Evolutionary conservation across 2,113 vertebrate species (phyloP), one percentile per base, ranked within the genome.

Genomic region (Poeciliopsis prolifica): DNA sequence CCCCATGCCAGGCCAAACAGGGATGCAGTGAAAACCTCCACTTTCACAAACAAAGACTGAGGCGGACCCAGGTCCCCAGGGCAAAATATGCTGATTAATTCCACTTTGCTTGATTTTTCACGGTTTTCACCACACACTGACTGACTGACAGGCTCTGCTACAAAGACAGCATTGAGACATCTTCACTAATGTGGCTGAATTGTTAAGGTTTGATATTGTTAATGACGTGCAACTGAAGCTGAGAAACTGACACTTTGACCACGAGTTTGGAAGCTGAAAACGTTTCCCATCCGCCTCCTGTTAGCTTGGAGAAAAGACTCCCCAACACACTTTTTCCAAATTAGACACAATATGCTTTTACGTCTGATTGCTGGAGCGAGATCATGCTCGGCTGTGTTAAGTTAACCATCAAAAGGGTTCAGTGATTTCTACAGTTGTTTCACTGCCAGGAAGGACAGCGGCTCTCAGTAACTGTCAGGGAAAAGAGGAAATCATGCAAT

Each of bases 41-140:
- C 44, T 48, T 48, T 48, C 44, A 85, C 83, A 89, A 88, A 90
- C 83, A 91, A 88, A 87, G 86, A 79, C 68, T 37, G 74, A 72
- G 84, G 72, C 85, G 66, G 79, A 24, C 65, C 72, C 70, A 73
- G 83, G 85, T 85, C 90, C 88, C 82, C 10, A 10, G 88, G 82
- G 87, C 68, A 85, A 85, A 89, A 90, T 85, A 85, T 35, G 58
- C 86, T 92, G 87, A 92, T 92, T 90, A 92, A 89, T 91, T 93
- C 86, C 84, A 93, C 89, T 92, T 90, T 89, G 79, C 78, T 79
- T 74, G 1, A 89, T 91, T 93, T 72, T 74, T 64, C 86, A 92
- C 22, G 82, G 74, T 87, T 83, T 78, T 86, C 87, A 77, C 63
- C 26, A 70, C 65, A 79, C 62, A 42, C 42, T 92, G 89, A 93